Percentiles rank a stretch among this genome's conserved stretches.
Conservation (phyloP, 2,113 vertebrate genomes). For the Pan troglodytes region NHGRI_mPanTro3-v2.1_pri NC_072409.2:59387001-59387500, state of each 20-base stretch:
- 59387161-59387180: neutral
- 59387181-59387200: neutral
- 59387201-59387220: neutral
- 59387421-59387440: neutral
- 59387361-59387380: neutral
- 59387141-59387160: neutral
- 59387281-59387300: neutral
- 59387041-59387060: neutral
- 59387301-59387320: neutral
- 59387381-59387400: neutral
- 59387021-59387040: too few species aligned
- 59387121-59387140: fast-evolving
- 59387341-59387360: neutral
- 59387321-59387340: neutral
- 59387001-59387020: neutral
- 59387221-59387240: neutral
- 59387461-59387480: neutral
- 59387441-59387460: neutral
- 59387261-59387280: neutral
- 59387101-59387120: fast-evolving
- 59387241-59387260: neutral
- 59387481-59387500: fast-evolving
- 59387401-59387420: neutral
- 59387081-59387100: neutral
- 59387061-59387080: neutral